Conservation (phyloP, 2,113 vertebrate species). For the Epinephelus cyanopodus region DNA sequence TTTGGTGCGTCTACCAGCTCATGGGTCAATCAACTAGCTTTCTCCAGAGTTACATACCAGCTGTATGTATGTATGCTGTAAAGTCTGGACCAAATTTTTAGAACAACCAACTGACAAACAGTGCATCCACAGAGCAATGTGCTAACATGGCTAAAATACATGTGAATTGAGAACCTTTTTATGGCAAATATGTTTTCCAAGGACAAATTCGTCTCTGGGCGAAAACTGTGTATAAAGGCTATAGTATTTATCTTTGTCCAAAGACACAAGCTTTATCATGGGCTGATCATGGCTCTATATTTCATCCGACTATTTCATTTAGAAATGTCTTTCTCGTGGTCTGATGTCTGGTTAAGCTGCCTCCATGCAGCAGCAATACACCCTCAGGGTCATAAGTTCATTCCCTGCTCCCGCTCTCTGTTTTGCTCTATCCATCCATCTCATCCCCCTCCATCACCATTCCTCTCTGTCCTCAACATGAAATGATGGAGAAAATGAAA, state of each 20-base stretch:
- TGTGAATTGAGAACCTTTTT: background rate
- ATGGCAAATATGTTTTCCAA: background rate
- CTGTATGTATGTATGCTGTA: too few relatives aligned
- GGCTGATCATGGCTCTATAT: slow-evolving; percentile 1
- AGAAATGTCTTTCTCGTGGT: slow-evolving; percentile 32
- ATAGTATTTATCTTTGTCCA: slow-evolving; percentile 10
- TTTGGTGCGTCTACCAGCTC: too few relatives aligned
- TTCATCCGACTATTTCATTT: slow-evolving; percentile 22
- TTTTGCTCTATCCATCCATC: slow-evolving; percentile 38
- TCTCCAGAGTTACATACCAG: too few relatives aligned
- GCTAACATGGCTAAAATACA: background rate
- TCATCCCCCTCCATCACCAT: slow-evolving; percentile 19
- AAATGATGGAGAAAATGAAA: slow-evolving; percentile 40
- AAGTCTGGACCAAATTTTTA: background rate
- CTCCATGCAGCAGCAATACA: slow-evolving; percentile 2
- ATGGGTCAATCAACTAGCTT: too few relatives aligned
- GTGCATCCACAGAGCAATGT: background rate
- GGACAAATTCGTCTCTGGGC: background rate
- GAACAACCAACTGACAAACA: background rate
- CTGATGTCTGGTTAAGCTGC: slow-evolving; percentile 18
- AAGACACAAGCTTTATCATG: background rate
- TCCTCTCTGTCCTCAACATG: slow-evolving; percentile 18
- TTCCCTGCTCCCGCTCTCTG: slow-evolving; percentile 8
- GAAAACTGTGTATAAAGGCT: background rate
- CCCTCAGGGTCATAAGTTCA: slow-evolving; percentile 44